A percentile compares a stretch with the other conserved stretches of the same genome.
These are phyloP conservation scores for Lampris incognitus DNA, from an alignment of 2,113 vertebrate genomes.

Conservation along the genomic window DNA sequence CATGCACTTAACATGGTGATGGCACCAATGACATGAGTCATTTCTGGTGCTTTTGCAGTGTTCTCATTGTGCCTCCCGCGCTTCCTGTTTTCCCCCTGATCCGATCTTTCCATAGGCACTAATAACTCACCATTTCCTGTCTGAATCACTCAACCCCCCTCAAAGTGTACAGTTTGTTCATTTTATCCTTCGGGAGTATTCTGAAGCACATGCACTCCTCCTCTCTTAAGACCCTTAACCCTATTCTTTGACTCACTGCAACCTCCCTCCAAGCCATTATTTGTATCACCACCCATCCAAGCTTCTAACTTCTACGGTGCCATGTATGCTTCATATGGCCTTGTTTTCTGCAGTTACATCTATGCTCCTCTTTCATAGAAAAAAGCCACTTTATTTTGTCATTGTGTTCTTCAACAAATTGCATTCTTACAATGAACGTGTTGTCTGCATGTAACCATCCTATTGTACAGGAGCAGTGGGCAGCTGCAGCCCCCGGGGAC, in stretches of 20 bases:
- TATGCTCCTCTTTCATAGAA: slow-evolving; percentile 43
- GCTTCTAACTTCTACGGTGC: slow-evolving; percentile 8
- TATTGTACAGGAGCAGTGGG: too few relatives aligned
- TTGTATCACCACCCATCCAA: slow-evolving; percentile 23
- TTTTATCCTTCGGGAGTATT: slow-evolving; percentile 27
- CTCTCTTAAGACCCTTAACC: slow-evolving; percentile 1
- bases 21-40: slow-evolving; percentile 11
- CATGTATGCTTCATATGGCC: slow-evolving; percentile 43
- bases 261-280: slow-evolving; percentile 28
- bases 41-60: slow-evolving; percentile 19
- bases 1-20: slow-evolving; percentile 7
- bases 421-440: too few relatives aligned
- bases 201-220: slow-evolving; percentile 30
- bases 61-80: slow-evolving; percentile 35
- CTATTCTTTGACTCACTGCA: slow-evolving; percentile 35
- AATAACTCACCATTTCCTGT: slow-evolving; percentile 50
- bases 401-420: too few relatives aligned
- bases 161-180: slow-evolving; percentile 15
- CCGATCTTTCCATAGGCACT: slow-evolving; percentile 31
- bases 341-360: slow-evolving; percentile 67
- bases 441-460: too few relatives aligned
- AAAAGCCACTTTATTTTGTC: too few relatives aligned
- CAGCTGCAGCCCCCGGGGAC: too few relatives aligned
- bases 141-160: slow-evolving; percentile 43
- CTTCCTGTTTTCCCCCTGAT: slow-evolving; percentile 43